phyloP scores from a whole-genome alignment of 1,140 invertebrate genomes.

The Trypoxylus dichotomus region DNA sequence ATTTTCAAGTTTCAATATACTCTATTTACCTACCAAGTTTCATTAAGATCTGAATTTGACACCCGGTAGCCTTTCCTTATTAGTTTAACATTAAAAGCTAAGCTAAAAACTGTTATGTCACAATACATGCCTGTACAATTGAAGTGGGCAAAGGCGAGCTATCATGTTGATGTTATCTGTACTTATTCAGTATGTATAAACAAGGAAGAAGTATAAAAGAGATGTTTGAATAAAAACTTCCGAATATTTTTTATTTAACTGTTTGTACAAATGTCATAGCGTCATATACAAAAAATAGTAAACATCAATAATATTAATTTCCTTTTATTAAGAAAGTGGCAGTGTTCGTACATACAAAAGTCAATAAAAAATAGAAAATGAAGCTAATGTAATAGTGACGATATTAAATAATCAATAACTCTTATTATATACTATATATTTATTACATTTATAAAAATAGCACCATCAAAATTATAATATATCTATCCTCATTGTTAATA shows the following conservation, averaged over 20 bases:
- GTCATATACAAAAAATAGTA: neutral
- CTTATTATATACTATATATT: neutral
- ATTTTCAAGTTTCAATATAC: too few species aligned
- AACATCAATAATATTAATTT: neutral
- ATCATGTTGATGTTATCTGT: too few species aligned
- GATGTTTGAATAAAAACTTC: neutral
- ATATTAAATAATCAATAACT: conserved; percentile 9
- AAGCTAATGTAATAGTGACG: neutral
- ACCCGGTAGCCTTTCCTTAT: too few species aligned
- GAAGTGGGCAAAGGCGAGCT: too few species aligned
- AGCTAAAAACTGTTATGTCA: too few species aligned
- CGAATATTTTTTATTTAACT: neutral
- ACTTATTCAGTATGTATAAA: too few species aligned
- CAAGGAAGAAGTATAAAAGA: too few species aligned
- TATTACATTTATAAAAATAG: conserved; percentile 19
- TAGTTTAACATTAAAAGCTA: too few species aligned
- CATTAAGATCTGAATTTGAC: too few species aligned
- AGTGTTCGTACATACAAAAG: neutral
- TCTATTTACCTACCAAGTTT: too few species aligned
- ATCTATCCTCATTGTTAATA: neutral
- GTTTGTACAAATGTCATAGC: neutral
- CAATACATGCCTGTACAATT: too few species aligned
- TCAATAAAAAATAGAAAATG: conserved; percentile 7
- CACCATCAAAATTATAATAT: conserved; percentile 1
- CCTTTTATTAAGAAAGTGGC: neutral